A percentile compares a stretch with the other conserved stretches of the same genome.
These are phyloP conservation scores for Siniperca knerii DNA, from an alignment of 2,113 vertebrate species.

Conservation along the genomic window DNA sequence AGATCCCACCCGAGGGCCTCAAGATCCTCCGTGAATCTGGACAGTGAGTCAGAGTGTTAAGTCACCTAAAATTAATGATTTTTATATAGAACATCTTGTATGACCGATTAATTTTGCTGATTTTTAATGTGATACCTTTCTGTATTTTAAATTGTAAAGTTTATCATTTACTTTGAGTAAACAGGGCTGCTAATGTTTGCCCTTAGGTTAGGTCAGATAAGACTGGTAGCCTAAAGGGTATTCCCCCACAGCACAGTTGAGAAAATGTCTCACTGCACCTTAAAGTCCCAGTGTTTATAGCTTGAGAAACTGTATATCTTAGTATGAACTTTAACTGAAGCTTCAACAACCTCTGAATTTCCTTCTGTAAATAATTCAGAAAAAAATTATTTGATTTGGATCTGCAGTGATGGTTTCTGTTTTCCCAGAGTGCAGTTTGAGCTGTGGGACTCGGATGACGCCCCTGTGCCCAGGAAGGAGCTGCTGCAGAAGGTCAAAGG, in stretches of 20 bases:
- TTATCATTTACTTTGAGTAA: conserved; percentile 73
- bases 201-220: conserved; percentile 39
- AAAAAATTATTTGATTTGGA: background rate
- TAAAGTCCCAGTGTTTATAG: background rate
- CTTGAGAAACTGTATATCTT: background rate
- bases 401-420: background rate
- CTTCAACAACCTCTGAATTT: background rate
- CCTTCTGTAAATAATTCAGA: background rate
- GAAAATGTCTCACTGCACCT: conserved; percentile 10
- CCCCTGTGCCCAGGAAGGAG: conserved; percentile 76
- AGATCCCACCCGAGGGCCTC: conserved; percentile 85
- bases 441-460: conserved; percentile 84
- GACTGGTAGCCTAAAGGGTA: conserved; percentile 15
- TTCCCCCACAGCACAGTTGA: background rate
- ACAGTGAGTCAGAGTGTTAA: conserved; percentile 76
- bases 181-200: conserved; percentile 58
- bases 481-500: conserved; percentile 82
- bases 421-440: conserved; percentile 82
- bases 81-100: background rate
- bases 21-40: conserved; percentile 83
- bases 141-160: conserved; percentile 31
- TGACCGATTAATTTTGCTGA: background rate
- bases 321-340: background rate
- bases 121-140: background rate
- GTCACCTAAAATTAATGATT: background rate